These are phyloP conservation scores for Chascanopsetta lugubris DNA, from an alignment of 2,113 vertebrate species.

Conservation along the genomic window DNA sequence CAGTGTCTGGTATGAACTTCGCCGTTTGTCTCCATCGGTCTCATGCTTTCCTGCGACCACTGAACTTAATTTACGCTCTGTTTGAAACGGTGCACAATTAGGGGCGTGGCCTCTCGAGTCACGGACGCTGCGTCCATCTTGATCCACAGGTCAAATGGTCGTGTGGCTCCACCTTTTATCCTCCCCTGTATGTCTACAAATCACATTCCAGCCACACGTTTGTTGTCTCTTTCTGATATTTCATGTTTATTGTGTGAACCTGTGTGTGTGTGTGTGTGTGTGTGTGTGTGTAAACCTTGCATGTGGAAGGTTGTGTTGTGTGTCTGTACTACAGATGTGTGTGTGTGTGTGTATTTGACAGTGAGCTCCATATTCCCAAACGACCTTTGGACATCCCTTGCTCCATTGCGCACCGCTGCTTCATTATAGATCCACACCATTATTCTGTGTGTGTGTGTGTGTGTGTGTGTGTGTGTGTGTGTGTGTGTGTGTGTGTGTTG, in stretches of 20 bases:
- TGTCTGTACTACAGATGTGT: not conserved
- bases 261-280: not conserved
- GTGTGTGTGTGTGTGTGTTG: not conserved
- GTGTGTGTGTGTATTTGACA: slow-evolving; percentile 15
- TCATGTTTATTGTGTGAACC: slow-evolving; percentile 27
- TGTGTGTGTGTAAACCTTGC: not conserved
- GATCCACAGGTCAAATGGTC: too few species aligned
- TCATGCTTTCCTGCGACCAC: too few species aligned
- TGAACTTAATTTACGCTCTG: too few species aligned
- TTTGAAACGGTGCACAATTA: too few species aligned
- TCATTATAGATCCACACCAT: slow-evolving; percentile 5
- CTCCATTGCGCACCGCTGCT: slow-evolving; percentile 11
- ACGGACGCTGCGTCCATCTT: too few species aligned
- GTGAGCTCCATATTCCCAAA: slow-evolving; percentile 23
- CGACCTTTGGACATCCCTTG: slow-evolving; percentile 59
- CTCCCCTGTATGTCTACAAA: too few species aligned
- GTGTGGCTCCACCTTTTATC: too few species aligned
- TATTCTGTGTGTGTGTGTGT: not conserved
- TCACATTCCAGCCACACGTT: too few species aligned
- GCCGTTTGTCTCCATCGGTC: too few species aligned
- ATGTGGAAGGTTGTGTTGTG: slow-evolving; percentile 8
- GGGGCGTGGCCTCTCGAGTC: too few species aligned
- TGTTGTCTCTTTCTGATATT: too few species aligned
- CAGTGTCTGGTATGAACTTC: too few species aligned
- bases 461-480: slow-evolving; percentile 5